Evolutionary conservation across 2,888 invertebrate genomes (phyloP), one percentile per base, ranked within the genome.

Genomic region (Drosophila percnosoma): DNA sequence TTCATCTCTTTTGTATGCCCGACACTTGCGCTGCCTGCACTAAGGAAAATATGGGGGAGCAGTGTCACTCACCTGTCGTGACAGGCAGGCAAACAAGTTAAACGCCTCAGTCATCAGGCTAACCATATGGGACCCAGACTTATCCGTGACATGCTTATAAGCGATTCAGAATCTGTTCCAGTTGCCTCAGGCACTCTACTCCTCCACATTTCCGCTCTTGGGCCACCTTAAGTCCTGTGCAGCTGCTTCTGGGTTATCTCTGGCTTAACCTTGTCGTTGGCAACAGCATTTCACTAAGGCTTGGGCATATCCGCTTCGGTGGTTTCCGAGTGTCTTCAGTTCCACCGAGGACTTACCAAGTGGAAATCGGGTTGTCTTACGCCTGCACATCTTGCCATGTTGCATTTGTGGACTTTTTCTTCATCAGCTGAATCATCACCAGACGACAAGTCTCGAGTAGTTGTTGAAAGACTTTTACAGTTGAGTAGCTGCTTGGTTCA

Each of bases 281-380:
- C 83, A 80, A 34, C 42, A 42, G 31, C 10, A 29, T 51, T 49
- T 51, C 38, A 33, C 38, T 48, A 38, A 57, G 58, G 48, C 59
- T 61, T 69, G 66, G 63, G 48, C 70, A 63, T 70, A 73, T 80
- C 69, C 67, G 72, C 34, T 69, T 65, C 38, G 63, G 27, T 60
- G 59, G 29, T 33, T 49, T 52, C 53, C 73, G 33, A 66, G 67
- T 64, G 64, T 48, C 45, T 51, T 76, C 67, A 59, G 64, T 67
- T 81, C 73, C 84, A 73, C 58, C 65, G 68, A 72, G 68, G 80
- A 74, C 71, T 75, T 77, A 80, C 69, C 64, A 68, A 24, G 74
- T 71, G 82, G 79, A 87, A 89, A 89, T 90, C 87, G 89, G 87
- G 73, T 83, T 83, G 89, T 83, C 87, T 85, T 84, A 75, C 80